These are phyloP conservation scores for Hypercompe scribonia DNA, from an alignment of 2,888 invertebrate genomes.

Conservation along the genomic window DNA sequence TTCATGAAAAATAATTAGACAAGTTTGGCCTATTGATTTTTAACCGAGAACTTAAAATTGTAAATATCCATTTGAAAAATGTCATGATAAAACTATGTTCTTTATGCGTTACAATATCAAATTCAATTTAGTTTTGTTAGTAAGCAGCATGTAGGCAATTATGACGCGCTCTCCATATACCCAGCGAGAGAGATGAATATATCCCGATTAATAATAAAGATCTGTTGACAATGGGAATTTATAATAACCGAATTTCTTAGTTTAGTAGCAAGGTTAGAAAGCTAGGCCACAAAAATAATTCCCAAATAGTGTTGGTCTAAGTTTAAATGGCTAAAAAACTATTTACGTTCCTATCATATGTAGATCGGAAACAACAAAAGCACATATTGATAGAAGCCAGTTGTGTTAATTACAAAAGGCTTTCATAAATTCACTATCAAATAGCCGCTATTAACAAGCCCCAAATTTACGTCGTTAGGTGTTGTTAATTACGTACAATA, in stretches of 20 bases:
- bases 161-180: neutral
- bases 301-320: neutral
- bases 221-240: neutral
- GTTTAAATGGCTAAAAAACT: too few relatives aligned
- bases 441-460: slow-evolving; percentile 40
- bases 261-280: neutral
- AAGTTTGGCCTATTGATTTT: neutral
- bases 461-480: slow-evolving; percentile 35
- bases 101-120: too few relatives aligned
- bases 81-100: neutral
- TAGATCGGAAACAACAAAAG: slow-evolving; percentile 13
- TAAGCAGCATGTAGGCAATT: neutral
- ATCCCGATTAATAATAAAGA: neutral
- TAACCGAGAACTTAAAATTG: neutral
- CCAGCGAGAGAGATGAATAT: neutral
- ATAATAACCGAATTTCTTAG: neutral
- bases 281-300: neutral
- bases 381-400: slow-evolving; percentile 10
- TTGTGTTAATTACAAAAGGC: slow-evolving; percentile 27
- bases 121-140: neutral
- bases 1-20: neutral
- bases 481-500: slow-evolving; percentile 40
- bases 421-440: slow-evolving; percentile 42
- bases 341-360: neutral
- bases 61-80: neutral